Conservation (phyloP, 2,113 vertebrate species). For the Sinocyclocheilus maitianheensis region DNA sequence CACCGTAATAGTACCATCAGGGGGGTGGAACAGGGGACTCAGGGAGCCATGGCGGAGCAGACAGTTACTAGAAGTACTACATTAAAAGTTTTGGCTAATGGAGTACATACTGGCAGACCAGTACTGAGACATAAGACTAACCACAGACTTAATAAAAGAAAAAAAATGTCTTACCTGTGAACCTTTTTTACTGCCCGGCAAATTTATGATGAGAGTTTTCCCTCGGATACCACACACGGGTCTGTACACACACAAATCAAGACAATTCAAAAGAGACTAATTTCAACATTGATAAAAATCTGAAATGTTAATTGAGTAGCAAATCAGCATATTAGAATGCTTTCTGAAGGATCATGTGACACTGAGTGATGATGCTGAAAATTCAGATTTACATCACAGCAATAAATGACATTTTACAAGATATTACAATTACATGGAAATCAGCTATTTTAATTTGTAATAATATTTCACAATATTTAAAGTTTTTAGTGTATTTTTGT, state of each 20-base stretch:
- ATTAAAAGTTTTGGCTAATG: not conserved
- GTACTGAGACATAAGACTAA: not conserved
- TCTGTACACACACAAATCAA: constrained; percentile 70
- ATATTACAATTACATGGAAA: not conserved
- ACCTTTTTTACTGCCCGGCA: constrained; percentile 99
- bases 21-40: no score
- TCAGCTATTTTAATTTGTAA: not conserved
- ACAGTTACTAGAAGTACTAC: not conserved
- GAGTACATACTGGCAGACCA: not conserved
- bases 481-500: not conserved
- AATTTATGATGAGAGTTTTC: constrained; percentile 98
- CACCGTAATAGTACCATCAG: no score
- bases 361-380: not conserved
- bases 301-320: not conserved
- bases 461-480: not conserved
- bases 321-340: not conserved
- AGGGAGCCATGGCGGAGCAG: no score
- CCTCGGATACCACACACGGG: constrained; percentile 98
- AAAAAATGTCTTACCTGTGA: constrained; percentile 87
- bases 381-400: not conserved
- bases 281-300: not conserved
- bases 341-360: not conserved
- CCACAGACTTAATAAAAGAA: not conserved
- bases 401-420: not conserved
- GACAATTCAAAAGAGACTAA: not conserved